These are phyloP conservation scores for Danio albolineatus DNA, from an alignment of 2,797 vertebrate species.

Conservation along the genomic window DNA sequence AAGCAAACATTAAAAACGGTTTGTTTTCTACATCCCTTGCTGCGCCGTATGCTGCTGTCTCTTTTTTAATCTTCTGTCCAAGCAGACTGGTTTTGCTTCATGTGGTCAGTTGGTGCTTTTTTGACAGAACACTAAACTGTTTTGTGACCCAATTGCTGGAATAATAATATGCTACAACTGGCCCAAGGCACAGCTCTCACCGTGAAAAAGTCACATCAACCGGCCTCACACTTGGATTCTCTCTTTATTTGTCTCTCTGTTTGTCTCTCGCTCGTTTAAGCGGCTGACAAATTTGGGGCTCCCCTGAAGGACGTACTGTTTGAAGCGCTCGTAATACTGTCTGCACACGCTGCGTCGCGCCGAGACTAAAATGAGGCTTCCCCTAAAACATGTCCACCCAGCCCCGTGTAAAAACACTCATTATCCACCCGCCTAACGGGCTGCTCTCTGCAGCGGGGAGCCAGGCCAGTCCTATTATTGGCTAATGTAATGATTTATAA, in stretches of 20 bases:
- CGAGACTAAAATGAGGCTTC: conserved; percentile 61
- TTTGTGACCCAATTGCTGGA: conserved; percentile 58
- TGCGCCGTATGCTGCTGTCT: not conserved
- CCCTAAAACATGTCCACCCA: conserved; percentile 82
- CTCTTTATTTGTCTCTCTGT: conserved; percentile 54
- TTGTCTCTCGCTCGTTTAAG: conserved; percentile 42
- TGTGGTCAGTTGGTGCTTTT: conserved; percentile 20
- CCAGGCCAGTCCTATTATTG: conserved; percentile 77
- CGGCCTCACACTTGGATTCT: conserved; percentile 53
- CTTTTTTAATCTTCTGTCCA: conserved; percentile 3
- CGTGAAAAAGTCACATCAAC: conserved; percentile 50
- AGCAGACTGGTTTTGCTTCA: conserved; percentile 6
- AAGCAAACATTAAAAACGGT: conserved; percentile 4
- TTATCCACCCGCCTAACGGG: conserved; percentile 73
- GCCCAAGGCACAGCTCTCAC: conserved; percentile 36
- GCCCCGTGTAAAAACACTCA: conserved; percentile 77
- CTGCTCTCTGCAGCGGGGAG: conserved; percentile 69
- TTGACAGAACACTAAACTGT: conserved; percentile 44
- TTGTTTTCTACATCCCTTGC: not conserved
- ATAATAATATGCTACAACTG: conserved; percentile 62
- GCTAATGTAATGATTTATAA: conserved; percentile 74
- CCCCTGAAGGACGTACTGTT: conserved; percentile 51
- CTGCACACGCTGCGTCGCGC: conserved; percentile 52
- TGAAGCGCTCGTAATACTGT: conserved; percentile 4
- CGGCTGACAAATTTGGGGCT: conserved; percentile 58